Percentiles rank a stretch among this genome's conserved stretches.
phyloP scores from a whole-genome alignment of 2,113 vertebrate species.

The Camarhynchus parvulus region DNA sequence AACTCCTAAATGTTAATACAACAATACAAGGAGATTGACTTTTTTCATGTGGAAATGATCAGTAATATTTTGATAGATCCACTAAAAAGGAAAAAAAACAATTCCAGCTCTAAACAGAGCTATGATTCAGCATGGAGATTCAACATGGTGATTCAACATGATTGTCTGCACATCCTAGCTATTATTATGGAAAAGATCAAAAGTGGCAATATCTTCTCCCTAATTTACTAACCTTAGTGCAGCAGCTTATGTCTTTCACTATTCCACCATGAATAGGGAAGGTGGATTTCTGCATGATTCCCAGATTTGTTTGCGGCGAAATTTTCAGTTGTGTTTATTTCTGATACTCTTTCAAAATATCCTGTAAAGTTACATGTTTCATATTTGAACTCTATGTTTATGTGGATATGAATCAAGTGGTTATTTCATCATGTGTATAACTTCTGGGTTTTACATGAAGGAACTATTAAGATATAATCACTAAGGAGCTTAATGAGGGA shows the following conservation, averaged over 20 bases:
- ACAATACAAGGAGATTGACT: accelerated
- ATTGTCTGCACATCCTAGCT: background rate
- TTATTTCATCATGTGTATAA: constrained; percentile 9
- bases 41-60: background rate
- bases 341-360: background rate
- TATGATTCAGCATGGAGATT: background rate
- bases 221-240: background rate
- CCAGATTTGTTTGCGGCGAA: background rate
- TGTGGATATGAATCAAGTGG: background rate
- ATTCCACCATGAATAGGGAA: background rate
- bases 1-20: background rate
- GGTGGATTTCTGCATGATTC: background rate
- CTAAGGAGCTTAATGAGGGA: constrained; percentile 32
- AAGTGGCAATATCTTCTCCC: background rate
- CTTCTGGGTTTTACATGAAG: background rate
- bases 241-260: background rate
- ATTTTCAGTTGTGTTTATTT: background rate
- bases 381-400: background rate
- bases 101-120: background rate
- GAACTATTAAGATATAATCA: background rate
- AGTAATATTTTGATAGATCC: background rate
- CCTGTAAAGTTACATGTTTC: background rate
- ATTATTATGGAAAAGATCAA: background rate
- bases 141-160: background rate
- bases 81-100: background rate